phyloP scores from a whole-genome alignment of 2,888 invertebrate species.

The Poecilobothrus nobilitatus region DNA sequence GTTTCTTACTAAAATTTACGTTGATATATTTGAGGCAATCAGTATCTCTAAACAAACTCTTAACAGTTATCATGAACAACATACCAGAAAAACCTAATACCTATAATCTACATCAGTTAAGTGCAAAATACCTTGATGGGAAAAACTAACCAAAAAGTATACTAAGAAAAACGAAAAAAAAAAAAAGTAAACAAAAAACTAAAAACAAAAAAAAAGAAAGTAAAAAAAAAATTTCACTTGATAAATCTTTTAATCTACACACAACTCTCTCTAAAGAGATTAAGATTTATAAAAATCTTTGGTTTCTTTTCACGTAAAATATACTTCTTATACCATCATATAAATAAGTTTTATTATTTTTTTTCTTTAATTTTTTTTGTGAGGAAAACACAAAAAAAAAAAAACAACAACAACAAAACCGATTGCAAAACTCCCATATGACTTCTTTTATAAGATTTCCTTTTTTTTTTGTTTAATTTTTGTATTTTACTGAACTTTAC shows the following conservation, averaged over 20 bases:
- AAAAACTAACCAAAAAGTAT: not conserved
- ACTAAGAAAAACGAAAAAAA: not conserved
- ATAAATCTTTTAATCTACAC: slow-evolving; percentile 6
- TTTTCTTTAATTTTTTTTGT: too few species aligned
- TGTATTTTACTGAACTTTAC: too few species aligned
- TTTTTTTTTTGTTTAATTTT: not conserved
- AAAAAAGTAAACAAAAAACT: not conserved
- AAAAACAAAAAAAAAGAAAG: not conserved
- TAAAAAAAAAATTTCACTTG: not conserved
- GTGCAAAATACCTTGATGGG: not conserved
- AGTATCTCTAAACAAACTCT: not conserved
- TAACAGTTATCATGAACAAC: not conserved
- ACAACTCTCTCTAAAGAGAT: not conserved
- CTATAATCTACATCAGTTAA: slow-evolving; percentile 6
- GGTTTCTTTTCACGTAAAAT: slow-evolving; percentile 4
- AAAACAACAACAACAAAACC: not conserved
- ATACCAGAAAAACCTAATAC: not conserved
- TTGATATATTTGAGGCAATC: not conserved
- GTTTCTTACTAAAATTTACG: not conserved
- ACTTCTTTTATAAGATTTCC: not conserved
- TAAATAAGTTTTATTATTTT: too few species aligned
- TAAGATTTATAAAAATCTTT: slow-evolving; percentile 6
- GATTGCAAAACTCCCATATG: not conserved
- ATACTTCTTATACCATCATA: not conserved
- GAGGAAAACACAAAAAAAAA: too few species aligned